Evolutionary conservation across 2,113 vertebrate genomes (phyloP).

Genomic region (Nothobranchius kuhntae): DNA sequence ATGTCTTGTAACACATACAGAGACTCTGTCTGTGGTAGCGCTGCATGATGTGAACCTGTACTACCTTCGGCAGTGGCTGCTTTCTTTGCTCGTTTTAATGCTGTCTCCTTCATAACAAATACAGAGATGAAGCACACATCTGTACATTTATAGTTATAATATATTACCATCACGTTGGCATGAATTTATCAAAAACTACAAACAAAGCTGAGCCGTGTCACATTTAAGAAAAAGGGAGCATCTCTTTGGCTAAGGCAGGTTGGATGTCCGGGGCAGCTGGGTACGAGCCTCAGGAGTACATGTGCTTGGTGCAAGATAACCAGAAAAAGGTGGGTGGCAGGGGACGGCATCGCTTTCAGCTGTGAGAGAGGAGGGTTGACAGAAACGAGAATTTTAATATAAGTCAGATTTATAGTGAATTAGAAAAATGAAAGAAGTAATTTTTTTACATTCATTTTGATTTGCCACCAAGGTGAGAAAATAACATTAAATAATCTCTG

Average conservation of each 20-base stretch:
- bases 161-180: conserved; percentile 15
- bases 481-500: conserved; percentile 7
- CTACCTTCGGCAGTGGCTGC: conserved; percentile 38
- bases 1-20: conserved; percentile 53
- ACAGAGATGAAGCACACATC: not conserved
- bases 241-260: conserved; percentile 30
- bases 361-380: conserved; percentile 18
- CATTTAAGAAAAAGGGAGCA: conserved; percentile 21
- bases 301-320: conserved; percentile 75
- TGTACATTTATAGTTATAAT: conserved; percentile 1
- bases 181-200: conserved; percentile 24
- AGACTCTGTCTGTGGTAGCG: conserved; percentile 35
- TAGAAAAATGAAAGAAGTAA: not conserved
- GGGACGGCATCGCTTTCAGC: conserved; percentile 52
- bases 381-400: conserved; percentile 27
- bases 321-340: conserved; percentile 50
- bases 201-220: conserved; percentile 43
- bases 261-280: conserved; percentile 41
- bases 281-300: conserved; percentile 59
- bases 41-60: conserved; percentile 44
- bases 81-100: conserved; percentile 30
- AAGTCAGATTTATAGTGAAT: conserved; percentile 1
- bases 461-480: not conserved
- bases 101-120: conserved; percentile 1
- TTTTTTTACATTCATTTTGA: not conserved